phyloP scores from a whole-genome alignment of 37 sponge, comb jelly and placozoan genomes.

The Aplysina aerophoba region DNA sequence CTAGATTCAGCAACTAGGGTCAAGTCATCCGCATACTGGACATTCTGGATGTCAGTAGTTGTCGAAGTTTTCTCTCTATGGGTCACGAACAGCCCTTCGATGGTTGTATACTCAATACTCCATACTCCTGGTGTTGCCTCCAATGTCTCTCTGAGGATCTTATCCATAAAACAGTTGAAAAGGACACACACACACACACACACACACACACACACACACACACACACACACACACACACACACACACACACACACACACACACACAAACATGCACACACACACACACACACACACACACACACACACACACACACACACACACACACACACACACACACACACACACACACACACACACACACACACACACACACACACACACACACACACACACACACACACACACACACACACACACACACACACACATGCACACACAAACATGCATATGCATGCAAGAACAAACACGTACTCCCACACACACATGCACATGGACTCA shows the following conservation, averaged over 20 bases:
- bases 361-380: slow-evolving; percentile 19
- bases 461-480: slow-evolving; percentile 15
- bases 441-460: slow-evolving; percentile 2
- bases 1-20: no score
- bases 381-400: slow-evolving; percentile 21
- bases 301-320: slow-evolving; percentile 1
- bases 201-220: not conserved
- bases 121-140: no score
- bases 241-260: no score
- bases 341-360: not conserved
- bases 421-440: slow-evolving; percentile 19
- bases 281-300: slow-evolving; percentile 7
- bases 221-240: no score
- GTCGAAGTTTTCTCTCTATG: no score
- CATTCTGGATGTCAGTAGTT: no score
- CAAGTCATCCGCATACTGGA: no score
- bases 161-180: no score
- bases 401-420: slow-evolving; percentile 27
- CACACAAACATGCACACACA: not conserved
- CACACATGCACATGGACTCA: no score
- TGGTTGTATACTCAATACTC: no score
- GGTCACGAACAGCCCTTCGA: no score
- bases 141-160: no score
- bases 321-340: slow-evolving; percentile 15
- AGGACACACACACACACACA: not conserved